Percentiles rank a stretch among this genome's conserved stretches.
Evolutionary conservation across 2,113 vertebrate genomes (phyloP).

Genomic region (Jacana jacana): DNA sequence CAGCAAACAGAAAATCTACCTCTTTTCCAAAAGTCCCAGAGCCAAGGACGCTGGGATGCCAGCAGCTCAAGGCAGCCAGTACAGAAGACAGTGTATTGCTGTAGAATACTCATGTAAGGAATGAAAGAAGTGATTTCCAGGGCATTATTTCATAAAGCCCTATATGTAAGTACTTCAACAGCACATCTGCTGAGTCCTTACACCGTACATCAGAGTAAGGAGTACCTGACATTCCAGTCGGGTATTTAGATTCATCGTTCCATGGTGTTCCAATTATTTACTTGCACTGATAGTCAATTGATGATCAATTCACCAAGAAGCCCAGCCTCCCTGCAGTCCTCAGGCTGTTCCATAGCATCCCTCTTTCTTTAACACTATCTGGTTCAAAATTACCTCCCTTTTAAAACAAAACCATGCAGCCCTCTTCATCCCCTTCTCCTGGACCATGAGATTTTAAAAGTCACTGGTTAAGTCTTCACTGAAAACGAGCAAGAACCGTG

Average conservation of each 20-base stretch:
- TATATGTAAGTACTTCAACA: neutral
- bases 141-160: neutral
- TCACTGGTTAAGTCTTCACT: neutral
- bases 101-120: neutral
- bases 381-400: neutral
- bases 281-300: neutral
- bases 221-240: neutral
- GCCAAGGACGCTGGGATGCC: neutral
- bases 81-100: fast-evolving
- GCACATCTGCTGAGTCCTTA: neutral
- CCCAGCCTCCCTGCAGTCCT: neutral
- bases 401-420: neutral
- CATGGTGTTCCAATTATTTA: neutral
- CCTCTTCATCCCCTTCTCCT: neutral
- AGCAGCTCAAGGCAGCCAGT: neutral
- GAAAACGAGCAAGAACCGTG: neutral
- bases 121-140: neutral
- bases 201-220: neutral
- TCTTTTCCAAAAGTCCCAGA: neutral
- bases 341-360: neutral
- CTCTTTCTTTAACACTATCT: neutral
- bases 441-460: neutral
- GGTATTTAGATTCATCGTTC: neutral
- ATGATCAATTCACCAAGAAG: neutral
- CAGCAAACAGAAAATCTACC: neutral